Evolutionary conservation across 1,140 invertebrate species (phyloP).

Genomic region (Zaprionus davidi): DNA sequence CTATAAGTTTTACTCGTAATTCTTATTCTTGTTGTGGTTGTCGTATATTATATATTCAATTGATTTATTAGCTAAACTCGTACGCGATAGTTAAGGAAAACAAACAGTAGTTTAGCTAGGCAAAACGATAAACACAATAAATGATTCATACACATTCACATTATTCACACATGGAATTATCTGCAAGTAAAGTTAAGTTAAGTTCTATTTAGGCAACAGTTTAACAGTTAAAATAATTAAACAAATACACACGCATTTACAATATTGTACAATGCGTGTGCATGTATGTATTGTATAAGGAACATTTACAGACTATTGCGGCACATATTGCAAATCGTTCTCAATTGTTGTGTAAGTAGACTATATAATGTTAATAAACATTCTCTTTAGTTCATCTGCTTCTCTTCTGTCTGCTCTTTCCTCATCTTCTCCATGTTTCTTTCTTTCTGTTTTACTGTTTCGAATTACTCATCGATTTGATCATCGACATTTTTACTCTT

Average conservation of each 20-base stretch:
- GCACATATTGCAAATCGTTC: slow-evolving; percentile 71
- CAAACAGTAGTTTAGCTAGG: slow-evolving; percentile 31
- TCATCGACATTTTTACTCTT: background rate
- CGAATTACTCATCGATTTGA: slow-evolving; percentile 5
- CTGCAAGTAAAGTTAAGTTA: slow-evolving; percentile 37
- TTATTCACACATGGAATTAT: slow-evolving; percentile 39
- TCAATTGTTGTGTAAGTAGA: slow-evolving; percentile 12
- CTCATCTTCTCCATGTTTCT: background rate
- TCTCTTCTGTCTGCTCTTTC: background rate
- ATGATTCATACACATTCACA: slow-evolving; percentile 23
- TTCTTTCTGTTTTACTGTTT: background rate
- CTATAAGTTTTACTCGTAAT: slow-evolving; percentile 6
- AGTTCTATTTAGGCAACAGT: slow-evolving; percentile 64
- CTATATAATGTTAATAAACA: slow-evolving; percentile 13
- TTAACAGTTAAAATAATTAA: slow-evolving; percentile 27
- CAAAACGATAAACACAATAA: slow-evolving; percentile 49
- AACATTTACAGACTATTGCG: slow-evolving; percentile 79
- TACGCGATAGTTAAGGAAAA: slow-evolving; percentile 26
- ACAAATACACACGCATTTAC: slow-evolving; percentile 13
- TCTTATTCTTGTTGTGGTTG: slow-evolving; percentile 17
- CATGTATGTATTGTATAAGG: slow-evolving; percentile 59
- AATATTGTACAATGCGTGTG: slow-evolving; percentile 25
- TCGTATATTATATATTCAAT: slow-evolving; percentile 8
- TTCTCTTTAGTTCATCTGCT: slow-evolving; percentile 17
- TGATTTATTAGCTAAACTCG: slow-evolving; percentile 19